Base-by-base conservation (phyloP, 35 echinoderm and acorn worm genomes). In the Apostichopus parvimensis region DNA sequence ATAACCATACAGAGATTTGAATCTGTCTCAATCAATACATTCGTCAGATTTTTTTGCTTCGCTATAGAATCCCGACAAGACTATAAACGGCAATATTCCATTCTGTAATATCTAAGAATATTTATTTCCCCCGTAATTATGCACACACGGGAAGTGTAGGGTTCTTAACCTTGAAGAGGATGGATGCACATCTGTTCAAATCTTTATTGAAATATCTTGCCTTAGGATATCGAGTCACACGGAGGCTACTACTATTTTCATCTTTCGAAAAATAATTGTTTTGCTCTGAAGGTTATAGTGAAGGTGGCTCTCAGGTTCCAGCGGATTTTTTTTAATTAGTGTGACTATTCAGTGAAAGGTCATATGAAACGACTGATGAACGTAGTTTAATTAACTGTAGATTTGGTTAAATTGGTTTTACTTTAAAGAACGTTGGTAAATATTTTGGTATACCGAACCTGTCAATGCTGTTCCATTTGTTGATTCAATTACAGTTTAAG, bases 131-230 rank as follows among this genome's bases (percentile, higher is more conserved):
- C 17, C 15, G 71, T 75, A 75, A 84, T 60, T 84, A 84, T 84
- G 81, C 81, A n/a, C 18, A 56, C 54, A 84, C 23, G 55, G 15
- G 7, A 84, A 84, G 54, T 59, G 57, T 84, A n/a, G 81, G 57
- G 14, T 84, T 84, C 81, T n/a, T 23, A 57, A 84, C 81, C 81
- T 84, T 59, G 3, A 58, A 84, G 13, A 59, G 54, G 11, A 84
- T 5, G 57, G 14, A 57, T 10, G 54, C 53, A 84, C 81, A 84
- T 84, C 81, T 84, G 81, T 84, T 58, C 57, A 84, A 84, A 56
- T 84, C 81, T 84, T 84, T 84, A 84, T 84, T 84, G 81, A 56
- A 84, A 84, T n/a, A 58, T 18, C n/a, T 58, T 84, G 53, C 81
- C 81, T 58, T 84, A 84, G 54, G 81, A 59, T 59, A 84, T 56